These are phyloP conservation scores for Chelon auratus DNA, from an alignment of 2,797 vertebrate genomes.

Conservation along the genomic window DNA sequence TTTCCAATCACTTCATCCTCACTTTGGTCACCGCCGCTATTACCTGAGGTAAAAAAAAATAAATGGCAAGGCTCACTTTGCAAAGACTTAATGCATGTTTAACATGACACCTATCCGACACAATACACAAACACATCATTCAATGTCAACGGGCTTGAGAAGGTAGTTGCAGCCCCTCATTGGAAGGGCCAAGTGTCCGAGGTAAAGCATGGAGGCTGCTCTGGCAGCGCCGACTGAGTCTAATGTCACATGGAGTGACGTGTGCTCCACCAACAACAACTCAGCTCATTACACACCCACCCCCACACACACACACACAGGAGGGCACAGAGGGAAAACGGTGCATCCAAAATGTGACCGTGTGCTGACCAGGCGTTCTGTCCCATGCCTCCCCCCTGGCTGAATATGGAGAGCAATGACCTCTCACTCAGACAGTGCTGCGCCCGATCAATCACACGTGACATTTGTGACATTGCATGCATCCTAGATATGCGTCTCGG, in stretches of 20 bases:
- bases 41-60: conserved; percentile 26
- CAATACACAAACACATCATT: conserved; percentile 80
- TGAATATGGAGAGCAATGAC: conserved; percentile 73
- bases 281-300: conserved; percentile 76
- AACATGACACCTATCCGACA: conserved; percentile 76
- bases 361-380: conserved; percentile 81
- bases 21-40: conserved; percentile 49
- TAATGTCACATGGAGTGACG: conserved; percentile 75
- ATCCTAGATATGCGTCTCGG: conserved; percentile 66
- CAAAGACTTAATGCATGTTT: conserved; percentile 68
- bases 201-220: conserved; percentile 46
- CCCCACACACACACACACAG: conserved; percentile 50
- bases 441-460: conserved; percentile 74
- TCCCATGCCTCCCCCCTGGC: conserved; percentile 51
- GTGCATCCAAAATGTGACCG: conserved; percentile 74
- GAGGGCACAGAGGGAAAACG: conserved; percentile 46
- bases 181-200: conserved; percentile 47
- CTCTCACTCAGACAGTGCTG: conserved; percentile 64
- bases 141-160: conserved; percentile 71
- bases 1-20: conserved; percentile 25
- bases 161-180: conserved; percentile 39
- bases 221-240: conserved; percentile 62
- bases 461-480: conserved; percentile 77
- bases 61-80: conserved; percentile 61
- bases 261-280: conserved; percentile 69